Base-by-base conservation (phyloP, 1,140 invertebrate species). In the Musca vetustissima region DNA sequence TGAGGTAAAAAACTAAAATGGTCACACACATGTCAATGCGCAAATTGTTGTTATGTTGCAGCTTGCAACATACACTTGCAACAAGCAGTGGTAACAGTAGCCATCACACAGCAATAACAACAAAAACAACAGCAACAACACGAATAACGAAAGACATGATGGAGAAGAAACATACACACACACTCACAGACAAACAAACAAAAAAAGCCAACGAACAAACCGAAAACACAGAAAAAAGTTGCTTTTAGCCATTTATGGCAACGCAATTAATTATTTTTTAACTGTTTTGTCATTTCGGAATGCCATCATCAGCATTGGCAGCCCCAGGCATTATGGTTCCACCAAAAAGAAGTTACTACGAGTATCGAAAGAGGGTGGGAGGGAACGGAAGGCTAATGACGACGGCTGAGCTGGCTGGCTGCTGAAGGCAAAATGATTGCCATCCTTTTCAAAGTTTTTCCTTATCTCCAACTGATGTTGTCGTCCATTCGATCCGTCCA, bases 231-330 rank as follows among this genome's bases (percentile, higher is more conserved):
- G 22, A 70, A 67, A 64, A 79, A 80, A 74, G 73, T 73, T 73
- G 75, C 76, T 78, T 75, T 78, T 74, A 70, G 72, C 78, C 78
- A 80, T 80, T 80, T 80, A 80, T 76, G 78, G 78, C 70, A 80
- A 78, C 76, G 76, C 78, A 80, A 80, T 80, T 80, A 80, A 80
- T 80, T 80, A 80, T 80, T 80, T 80, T 80, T 80, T 80, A 80
- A 80, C 78, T 80, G 78, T 80, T 80, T 80, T 78, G 78, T 80
- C 78, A 80, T 80, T 78, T 80, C 72, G 78, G 78, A 80, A 69
- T 66, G 61, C 55, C 65, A 57, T 28, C 69, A 67, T 67, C 66
- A 8, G 6, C 11, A 8, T 4, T 13, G 1, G 36, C 36, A 43
- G 36, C 11, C 36, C 36, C 36, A 43, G 36, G 36, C 36, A n/a